Conservation (phyloP, 2,888 invertebrate species). For the Leptarthrus brevirostris region DNA sequence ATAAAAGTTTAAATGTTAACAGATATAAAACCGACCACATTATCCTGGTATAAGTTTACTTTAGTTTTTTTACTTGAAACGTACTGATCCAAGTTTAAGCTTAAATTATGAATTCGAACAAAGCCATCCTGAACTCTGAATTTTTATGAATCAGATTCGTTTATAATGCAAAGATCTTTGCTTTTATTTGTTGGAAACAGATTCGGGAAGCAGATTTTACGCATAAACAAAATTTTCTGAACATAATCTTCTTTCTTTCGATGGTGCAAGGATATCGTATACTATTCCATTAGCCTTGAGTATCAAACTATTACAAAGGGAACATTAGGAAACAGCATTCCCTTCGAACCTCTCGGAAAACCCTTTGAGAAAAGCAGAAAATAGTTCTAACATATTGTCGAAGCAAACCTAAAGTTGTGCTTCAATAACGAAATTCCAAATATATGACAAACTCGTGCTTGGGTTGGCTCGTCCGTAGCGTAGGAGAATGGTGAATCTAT, state of each 20-base stretch:
- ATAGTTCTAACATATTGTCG: conserved; percentile 41
- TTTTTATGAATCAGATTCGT: background rate
- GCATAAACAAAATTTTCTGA: conserved; percentile 31
- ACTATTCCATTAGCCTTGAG: conserved; percentile 31
- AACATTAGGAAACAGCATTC: conserved; percentile 1
- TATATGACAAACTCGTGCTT: conserved; percentile 40
- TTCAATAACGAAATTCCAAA: conserved; percentile 42
- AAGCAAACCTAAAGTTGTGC: conserved; percentile 34
- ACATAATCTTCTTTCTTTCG: background rate
- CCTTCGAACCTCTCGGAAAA: conserved; percentile 1
- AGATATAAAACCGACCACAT: too few relatives aligned
- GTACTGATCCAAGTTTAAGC: too few relatives aligned
- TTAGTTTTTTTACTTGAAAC: too few relatives aligned
- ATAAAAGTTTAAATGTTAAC: too few relatives aligned
- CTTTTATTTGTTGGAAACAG: background rate
- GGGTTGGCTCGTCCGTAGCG: too few relatives aligned
- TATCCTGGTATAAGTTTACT: too few relatives aligned
- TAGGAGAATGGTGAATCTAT: conserved; percentile 3
- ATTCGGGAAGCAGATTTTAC: conserved; percentile 9
- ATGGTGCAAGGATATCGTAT: conserved; percentile 12
- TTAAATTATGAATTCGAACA: too few relatives aligned
- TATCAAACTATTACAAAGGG: conserved; percentile 45
- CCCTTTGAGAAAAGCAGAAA: conserved; percentile 22
- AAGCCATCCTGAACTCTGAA: too few relatives aligned
- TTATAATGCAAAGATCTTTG: background rate